Base-by-base conservation (phyloP, 2,113 vertebrate species). In the Oncorhynchus nerka region DNA sequence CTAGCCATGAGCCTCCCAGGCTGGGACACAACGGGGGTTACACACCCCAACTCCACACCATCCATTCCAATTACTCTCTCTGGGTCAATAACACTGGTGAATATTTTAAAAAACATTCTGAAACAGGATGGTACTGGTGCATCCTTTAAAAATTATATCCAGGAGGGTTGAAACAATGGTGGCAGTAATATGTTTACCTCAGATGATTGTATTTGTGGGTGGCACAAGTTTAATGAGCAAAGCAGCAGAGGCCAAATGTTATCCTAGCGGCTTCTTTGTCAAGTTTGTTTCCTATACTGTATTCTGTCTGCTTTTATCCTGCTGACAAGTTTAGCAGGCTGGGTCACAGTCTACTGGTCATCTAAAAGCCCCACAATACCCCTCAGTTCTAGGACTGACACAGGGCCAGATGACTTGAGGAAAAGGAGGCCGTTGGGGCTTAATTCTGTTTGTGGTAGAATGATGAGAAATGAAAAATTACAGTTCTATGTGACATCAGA, bases 281-380 rank as follows among this genome's bases (percentile, higher is more conserved):
- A 26, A 70, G 55, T 81, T 69, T 26, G 20, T 79, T 70, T 75
- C 77, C 76, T 82, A 84, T 78, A 79, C 34, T 82, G 51, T 1
- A 13, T 61, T 70, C n/a, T 13, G 49, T 48, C 71, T 45, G 19
- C n/a, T 34, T 67, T 24, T 45, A 57, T 34, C 61, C 39, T 45
- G 39, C 39, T 11, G 8, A 45, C 75, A 26, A 30, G 64, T 71
- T 66, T 48, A 49, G 13, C 34, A 74, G 68, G 70, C 2, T 20
- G 22, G 9, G 57, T 71, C 79, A 74, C 80, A 87, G 83, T 80
- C 83, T 76, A 82, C 75, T 83, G 85, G 85, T 77, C 80, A 84
- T 84, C 83, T 85, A 86, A 84, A 11, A 64, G 81, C 79, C 75
- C 79, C 83, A 79, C 62, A 9, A 13, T 19, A 64, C 71, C 20